Conservation (phyloP, 2,797 vertebrate species). For the Molossus alvarezi region DNA sequence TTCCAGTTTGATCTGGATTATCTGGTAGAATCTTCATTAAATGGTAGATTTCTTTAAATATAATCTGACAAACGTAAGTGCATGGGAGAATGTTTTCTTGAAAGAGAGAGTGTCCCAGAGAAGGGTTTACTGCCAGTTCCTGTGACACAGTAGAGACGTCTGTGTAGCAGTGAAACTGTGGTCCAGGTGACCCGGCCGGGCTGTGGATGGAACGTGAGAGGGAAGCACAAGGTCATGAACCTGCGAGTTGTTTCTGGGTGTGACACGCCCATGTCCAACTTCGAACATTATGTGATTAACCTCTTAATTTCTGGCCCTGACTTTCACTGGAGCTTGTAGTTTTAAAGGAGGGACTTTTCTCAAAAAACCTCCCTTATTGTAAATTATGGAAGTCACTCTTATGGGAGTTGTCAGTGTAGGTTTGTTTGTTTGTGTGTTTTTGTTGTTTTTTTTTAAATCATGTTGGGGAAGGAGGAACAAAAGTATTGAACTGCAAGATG, state of each 20-base stretch:
- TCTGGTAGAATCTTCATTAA: constrained; percentile 84
- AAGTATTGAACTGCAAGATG: not conserved
- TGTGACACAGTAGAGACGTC: not conserved
- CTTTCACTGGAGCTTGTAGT: not conserved
- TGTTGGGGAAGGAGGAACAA: not conserved
- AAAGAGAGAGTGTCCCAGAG: not conserved
- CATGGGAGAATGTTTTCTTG: constrained; percentile 77
- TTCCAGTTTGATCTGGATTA: not conserved
- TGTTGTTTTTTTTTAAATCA: not conserved
- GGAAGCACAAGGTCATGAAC: constrained; percentile 29
- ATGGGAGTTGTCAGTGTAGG: not conserved
- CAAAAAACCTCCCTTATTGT: constrained; percentile 50
- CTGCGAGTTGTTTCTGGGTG: not conserved
- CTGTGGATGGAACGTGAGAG: not conserved
- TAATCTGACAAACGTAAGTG: constrained; percentile 77
- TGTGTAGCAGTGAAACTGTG: not conserved
- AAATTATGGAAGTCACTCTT: constrained; percentile 45
- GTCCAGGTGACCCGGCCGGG: not conserved
- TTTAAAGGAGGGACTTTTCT: not conserved
- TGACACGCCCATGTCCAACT: not conserved
- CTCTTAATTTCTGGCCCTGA: not conserved
- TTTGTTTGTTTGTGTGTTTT: not conserved
- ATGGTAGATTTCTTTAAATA: constrained; percentile 85
- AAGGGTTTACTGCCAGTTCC: constrained; percentile 50
- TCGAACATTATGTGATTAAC: not conserved